Evolutionary conservation across 2,888 invertebrate genomes (phyloP).

Genomic region (Cephus pygmeus): DNA sequence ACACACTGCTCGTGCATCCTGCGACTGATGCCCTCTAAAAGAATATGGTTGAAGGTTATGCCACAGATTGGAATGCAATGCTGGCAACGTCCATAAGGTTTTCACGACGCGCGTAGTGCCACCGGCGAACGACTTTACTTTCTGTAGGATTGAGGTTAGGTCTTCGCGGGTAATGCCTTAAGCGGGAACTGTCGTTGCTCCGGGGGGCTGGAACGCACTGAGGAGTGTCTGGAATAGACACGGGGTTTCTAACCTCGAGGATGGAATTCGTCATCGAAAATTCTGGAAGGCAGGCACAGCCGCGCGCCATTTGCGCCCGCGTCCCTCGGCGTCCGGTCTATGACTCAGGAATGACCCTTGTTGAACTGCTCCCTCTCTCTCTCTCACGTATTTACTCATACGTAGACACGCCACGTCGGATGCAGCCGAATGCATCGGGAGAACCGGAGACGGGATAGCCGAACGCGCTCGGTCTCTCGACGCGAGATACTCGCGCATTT

Average conservation of each 20-base stretch:
- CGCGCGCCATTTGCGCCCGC: slow-evolving; percentile 30
- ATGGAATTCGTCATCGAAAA: slow-evolving; percentile 60
- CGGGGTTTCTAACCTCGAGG: slow-evolving; percentile 4
- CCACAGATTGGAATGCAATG: slow-evolving; percentile 26
- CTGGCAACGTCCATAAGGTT: not conserved
- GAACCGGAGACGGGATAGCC: not conserved
- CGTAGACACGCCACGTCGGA: slow-evolving; percentile 16
- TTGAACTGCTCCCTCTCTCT: slow-evolving; percentile 46
- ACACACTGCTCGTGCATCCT: slow-evolving; percentile 20
- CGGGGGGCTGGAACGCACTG: not conserved
- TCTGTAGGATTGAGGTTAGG: not conserved
- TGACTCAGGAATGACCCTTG: slow-evolving; percentile 63
- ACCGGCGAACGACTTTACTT: not conserved
- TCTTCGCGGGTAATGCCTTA: not conserved
- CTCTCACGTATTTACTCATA: slow-evolving; percentile 22
- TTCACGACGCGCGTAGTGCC: not conserved
- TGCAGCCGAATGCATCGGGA: slow-evolving; percentile 7
- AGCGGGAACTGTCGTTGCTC: not conserved
- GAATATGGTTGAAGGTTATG: slow-evolving; percentile 35
- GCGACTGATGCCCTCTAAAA: slow-evolving; percentile 36
- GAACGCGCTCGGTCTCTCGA: not conserved
- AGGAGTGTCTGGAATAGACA: not conserved
- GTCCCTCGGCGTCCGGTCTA: slow-evolving; percentile 55
- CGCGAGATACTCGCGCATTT: slow-evolving; percentile 29
- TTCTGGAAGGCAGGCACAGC: slow-evolving; percentile 42